Percentiles rank a stretch among this genome's conserved stretches.
Evolutionary conservation across 2,113 vertebrate species (phyloP).

Genomic region (Eidolon helvum): DNA sequence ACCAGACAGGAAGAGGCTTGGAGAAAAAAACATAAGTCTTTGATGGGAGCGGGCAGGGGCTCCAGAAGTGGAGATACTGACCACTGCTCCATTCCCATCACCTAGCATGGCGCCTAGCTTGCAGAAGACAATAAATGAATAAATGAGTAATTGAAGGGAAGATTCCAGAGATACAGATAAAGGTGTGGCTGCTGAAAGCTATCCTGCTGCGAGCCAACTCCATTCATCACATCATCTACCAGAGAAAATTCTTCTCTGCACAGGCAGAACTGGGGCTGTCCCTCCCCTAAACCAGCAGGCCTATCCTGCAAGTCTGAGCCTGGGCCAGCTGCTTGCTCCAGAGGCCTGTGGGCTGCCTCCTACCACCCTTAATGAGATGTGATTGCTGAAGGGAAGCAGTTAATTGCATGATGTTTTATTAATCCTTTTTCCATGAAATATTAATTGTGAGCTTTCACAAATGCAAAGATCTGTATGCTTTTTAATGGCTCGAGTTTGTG

Average conservation of each 20-base stretch:
- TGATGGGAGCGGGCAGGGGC: neutral
- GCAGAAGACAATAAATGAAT: neutral
- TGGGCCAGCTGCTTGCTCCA: neutral
- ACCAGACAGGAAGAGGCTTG: neutral
- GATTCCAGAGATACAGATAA: neutral
- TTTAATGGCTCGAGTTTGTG: conserved; percentile 10
- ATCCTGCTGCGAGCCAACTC: neutral
- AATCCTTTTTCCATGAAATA: conserved; percentile 79
- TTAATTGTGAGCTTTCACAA: conserved; percentile 77
- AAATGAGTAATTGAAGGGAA: neutral
- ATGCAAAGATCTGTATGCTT: conserved; percentile 52
- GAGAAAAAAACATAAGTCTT: neutral
- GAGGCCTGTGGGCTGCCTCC: conserved; percentile 9
- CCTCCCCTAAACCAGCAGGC: neutral
- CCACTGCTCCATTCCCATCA: neutral
- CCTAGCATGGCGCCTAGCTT: neutral
- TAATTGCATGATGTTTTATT: conserved; percentile 83
- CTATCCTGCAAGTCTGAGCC: neutral
- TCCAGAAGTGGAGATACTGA: neutral
- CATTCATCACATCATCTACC: neutral
- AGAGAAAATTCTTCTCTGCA: neutral
- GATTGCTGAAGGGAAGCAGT: conserved; percentile 79
- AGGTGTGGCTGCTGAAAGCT: neutral
- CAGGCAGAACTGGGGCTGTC: neutral
- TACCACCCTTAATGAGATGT: conserved; percentile 72